These are phyloP conservation scores for Lamellibrachia columna DNA, from an alignment of 2,888 invertebrate species.

Conservation along the genomic window DNA sequence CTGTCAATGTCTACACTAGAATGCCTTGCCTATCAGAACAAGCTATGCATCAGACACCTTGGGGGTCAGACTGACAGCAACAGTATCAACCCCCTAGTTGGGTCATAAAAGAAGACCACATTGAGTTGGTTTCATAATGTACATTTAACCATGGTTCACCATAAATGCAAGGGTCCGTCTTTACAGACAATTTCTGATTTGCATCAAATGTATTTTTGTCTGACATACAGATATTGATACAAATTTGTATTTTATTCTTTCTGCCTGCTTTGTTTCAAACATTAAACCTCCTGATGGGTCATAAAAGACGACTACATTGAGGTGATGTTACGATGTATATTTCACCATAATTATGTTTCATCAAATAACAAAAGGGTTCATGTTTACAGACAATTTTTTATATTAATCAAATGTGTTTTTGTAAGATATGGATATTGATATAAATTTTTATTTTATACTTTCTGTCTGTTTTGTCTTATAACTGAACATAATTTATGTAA, in stretches of 20 bases:
- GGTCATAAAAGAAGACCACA: not conserved
- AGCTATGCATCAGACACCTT: not conserved
- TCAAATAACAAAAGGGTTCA: not conserved
- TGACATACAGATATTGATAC: not conserved
- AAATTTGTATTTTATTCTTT: not conserved
- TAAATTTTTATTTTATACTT: not conserved
- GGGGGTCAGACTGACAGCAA: not conserved
- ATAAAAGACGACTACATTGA: too few relatives aligned
- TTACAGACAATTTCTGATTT: not conserved
- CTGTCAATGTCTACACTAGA: not conserved
- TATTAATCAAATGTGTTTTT: not conserved
- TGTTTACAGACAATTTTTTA: not conserved
- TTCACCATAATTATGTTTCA: too few relatives aligned
- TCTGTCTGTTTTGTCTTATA: not conserved
- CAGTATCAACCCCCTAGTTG: not conserved
- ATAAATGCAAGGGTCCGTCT: not conserved
- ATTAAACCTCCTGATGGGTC: too few relatives aligned
- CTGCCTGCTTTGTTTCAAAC: not conserved
- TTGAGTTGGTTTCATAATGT: not conserved
- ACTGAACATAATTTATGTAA: not conserved
- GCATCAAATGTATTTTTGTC: not conserved
- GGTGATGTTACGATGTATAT: too few relatives aligned
- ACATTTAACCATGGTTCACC: not conserved
- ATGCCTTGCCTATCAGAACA: not conserved
- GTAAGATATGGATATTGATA: not conserved